Base-by-base conservation (phyloP, 2,797 vertebrate species). In the Vultur gryphus region DNA sequence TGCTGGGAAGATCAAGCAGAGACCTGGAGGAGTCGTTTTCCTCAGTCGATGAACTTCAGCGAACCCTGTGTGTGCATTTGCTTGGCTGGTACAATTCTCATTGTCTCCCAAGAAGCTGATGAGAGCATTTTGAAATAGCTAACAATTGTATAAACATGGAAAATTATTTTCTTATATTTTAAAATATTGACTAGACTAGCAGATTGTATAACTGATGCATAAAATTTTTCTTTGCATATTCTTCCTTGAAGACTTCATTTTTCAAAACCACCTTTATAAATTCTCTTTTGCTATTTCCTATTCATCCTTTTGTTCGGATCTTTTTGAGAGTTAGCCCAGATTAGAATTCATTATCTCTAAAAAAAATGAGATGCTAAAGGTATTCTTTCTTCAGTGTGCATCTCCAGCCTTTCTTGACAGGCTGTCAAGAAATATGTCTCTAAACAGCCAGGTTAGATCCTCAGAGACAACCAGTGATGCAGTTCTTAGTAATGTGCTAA, bases 361-460 rank as follows among this genome's bases (percentile, higher is more conserved):
- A 97, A 95, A 96, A 95, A 94, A 92, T 26, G 89, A 83, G 83
- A 89, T 92, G 72, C 71, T 97, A 96, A 91, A 91, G 66, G 95
- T 97, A 95, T 90, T 95, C 93, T 97, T 97, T 97, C 89, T 96
- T 97, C 94, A 73, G 41, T 82, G 89, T 96, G 92, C 89, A 82
- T 93, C 91, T 88, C 31, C 66, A 93, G 88, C 46, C 95, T 86
- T 94, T 90, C 88, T 71, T 97, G 97, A 98, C 96, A 96, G 89
- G 84, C 61, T 98, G 96, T 97, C 97, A 97, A 92, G 95, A 97
- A 98, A 96, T 90, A 93, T 72, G 94, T 84, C 92, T 97, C 95
- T 89, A 84, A 95, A 97, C 95, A 98, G 97, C 89, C 95, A 96
- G 95, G 96, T 97, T 96, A 96, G 95, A 93, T 97, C 96, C 89